A percentile compares a stretch with the other conserved stretches of the same genome.
Evolutionary conservation across 2,888 invertebrate species (phyloP).

Genomic region (Elegia similella): DNA sequence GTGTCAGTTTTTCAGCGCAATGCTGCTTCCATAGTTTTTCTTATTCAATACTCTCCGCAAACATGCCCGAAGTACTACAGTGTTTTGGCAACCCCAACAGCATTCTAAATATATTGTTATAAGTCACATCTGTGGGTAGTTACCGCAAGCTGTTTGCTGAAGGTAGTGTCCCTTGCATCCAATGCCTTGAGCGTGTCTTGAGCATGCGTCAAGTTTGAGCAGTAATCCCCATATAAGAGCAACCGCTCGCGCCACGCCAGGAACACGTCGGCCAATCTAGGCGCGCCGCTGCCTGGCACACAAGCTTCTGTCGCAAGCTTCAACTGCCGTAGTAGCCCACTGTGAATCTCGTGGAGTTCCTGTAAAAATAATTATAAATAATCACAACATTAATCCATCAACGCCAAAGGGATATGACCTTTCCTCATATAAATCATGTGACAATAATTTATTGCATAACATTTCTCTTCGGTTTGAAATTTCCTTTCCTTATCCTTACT

Average conservation of each 20-base stretch:
- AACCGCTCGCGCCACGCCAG: slow-evolving; percentile 94
- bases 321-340: slow-evolving; percentile 91
- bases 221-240: slow-evolving; percentile 97
- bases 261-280: slow-evolving; percentile 90
- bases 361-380: slow-evolving; percentile 43
- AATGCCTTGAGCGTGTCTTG: slow-evolving; percentile 91
- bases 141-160: slow-evolving; percentile 86
- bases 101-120: too few species aligned
- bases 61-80: too few species aligned
- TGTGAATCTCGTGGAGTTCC: slow-evolving; percentile 93
- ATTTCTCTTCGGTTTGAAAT: too few species aligned
- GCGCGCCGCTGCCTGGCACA: slow-evolving; percentile 72
- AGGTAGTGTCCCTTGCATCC: slow-evolving; percentile 84
- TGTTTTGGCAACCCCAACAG: too few species aligned
- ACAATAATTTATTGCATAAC: too few species aligned
- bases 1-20: too few species aligned
- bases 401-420: too few species aligned
- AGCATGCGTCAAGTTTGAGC: slow-evolving; percentile 95
- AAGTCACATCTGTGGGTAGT: too few species aligned
- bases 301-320: slow-evolving; percentile 85
- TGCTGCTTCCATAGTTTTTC: too few species aligned
- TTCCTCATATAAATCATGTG: too few species aligned
- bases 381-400: not conserved
- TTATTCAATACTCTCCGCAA: too few species aligned
- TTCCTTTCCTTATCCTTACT: too few species aligned